Conservation (phyloP, 1,140 invertebrate species). For the Drosophila malerkotliana region DNA sequence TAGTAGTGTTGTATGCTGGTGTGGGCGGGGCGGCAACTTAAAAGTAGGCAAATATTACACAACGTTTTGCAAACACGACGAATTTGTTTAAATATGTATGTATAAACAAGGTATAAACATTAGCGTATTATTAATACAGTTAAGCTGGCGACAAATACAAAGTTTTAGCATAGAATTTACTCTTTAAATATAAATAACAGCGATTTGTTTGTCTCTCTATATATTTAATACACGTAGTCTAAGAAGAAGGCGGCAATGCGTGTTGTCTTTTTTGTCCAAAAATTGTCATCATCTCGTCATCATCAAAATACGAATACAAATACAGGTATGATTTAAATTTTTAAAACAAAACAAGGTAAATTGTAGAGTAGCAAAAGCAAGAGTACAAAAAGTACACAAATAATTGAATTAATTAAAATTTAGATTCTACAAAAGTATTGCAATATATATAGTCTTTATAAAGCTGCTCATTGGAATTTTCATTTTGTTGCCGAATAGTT, state of each 20-base stretch:
- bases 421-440: slow-evolving; percentile 59
- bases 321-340: slow-evolving; percentile 38
- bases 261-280: slow-evolving; percentile 41
- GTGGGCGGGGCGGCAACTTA: slow-evolving; percentile 69
- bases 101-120: slow-evolving; percentile 77
- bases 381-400: slow-evolving; percentile 21
- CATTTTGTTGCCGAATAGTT: slow-evolving; percentile 22
- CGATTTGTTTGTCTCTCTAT: slow-evolving; percentile 50
- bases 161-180: slow-evolving; percentile 50
- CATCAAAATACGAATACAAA: slow-evolving; percentile 12
- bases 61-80: slow-evolving; percentile 74
- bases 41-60: slow-evolving; percentile 81
- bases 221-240: slow-evolving; percentile 64
- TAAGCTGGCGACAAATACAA: slow-evolving; percentile 77
- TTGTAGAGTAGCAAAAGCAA: slow-evolving; percentile 55
- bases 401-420: slow-evolving; percentile 28
- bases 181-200: slow-evolving; percentile 73
- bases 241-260: slow-evolving; percentile 60
- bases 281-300: slow-evolving; percentile 45
- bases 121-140: slow-evolving; percentile 80
- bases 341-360: slow-evolving; percentile 50
- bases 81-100: slow-evolving; percentile 66
- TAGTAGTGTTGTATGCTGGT: slow-evolving; percentile 16
- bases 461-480: slow-evolving; percentile 5
- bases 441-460: slow-evolving; percentile 65